Conservation (phyloP, 2,888 invertebrate species). For the Pemphredon lugubris region DNA sequence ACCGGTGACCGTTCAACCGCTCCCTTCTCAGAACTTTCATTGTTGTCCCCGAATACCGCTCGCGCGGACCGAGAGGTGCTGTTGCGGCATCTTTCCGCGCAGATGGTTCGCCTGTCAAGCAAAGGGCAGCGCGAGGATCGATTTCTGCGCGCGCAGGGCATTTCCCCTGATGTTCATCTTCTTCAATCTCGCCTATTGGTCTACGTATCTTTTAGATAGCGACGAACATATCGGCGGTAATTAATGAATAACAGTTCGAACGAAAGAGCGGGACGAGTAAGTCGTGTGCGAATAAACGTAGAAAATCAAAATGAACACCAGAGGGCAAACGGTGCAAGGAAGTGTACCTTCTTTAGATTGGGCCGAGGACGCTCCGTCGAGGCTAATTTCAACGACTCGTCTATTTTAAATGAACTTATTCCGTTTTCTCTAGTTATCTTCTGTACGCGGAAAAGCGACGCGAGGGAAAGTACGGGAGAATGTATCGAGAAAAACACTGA, state of each 20-base stretch:
- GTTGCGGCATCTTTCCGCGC: slow-evolving; percentile 70
- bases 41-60: slow-evolving; percentile 65
- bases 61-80: slow-evolving; percentile 59
- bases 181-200: slow-evolving; percentile 97
- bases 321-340: no score
- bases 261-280: no score
- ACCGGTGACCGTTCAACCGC: slow-evolving; percentile 39
- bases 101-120: slow-evolving; percentile 74
- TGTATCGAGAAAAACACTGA: no score
- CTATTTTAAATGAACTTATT: no score
- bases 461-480: no score
- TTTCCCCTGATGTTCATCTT: slow-evolving; percentile 96
- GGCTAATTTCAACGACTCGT: no score
- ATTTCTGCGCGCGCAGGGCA: slow-evolving; percentile 96
- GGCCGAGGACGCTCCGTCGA: no score
- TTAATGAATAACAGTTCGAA: neutral
- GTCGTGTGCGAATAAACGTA: no score
- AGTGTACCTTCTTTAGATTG: no score
- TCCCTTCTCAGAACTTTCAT: slow-evolving; percentile 60
- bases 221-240: slow-evolving; percentile 86
- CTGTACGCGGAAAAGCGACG: no score
- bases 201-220: slow-evolving; percentile 90
- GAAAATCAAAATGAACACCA: no score
- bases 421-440: no score
- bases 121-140: slow-evolving; percentile 87